Evolutionary conservation across 2,888 invertebrate species (phyloP), one percentile per base, ranked within the genome.

Genomic region (Dasysyrphus albostriatus): DNA sequence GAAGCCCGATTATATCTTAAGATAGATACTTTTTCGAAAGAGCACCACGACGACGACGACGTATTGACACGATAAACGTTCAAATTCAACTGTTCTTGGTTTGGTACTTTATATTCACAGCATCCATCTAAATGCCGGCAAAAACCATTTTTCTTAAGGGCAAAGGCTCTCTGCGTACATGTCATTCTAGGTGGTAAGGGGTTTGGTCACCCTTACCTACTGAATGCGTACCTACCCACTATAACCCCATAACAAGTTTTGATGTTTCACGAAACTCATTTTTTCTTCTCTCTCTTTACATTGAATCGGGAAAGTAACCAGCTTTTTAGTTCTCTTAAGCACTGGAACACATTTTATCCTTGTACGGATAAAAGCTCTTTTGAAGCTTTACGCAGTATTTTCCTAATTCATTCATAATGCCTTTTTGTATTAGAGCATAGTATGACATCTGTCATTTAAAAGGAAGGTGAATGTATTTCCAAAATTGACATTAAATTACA

Each of bases 61-160:
- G 80, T 80, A 54, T 59, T 51, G 75, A 76, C 75, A 37, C 70
- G 84, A 67, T 72, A 72, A 70, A 76, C 65, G 80, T 72, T 51
- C 19, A 80, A 84, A 72, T 80, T 76, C 72, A 74, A 84, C 84
- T 84, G 84, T 59, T 76, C 70, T 83, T 56, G 47, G 37, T 34
- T 63, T 56, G 16, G 39, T 70, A 75, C 65, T 67, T 54, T 16
- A 47, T 56, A 69, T 49, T 47, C 67, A 44, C 70, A 76, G 75
- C 84, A 84, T 84, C 84, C 80, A 75, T 51, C 39, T n/a, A 54
- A 44, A 72, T 72, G 59, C 84, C 84, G 84, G 80, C 59, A 76
- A 51, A 67, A 29, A 69, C 14, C 14, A 24, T 74, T 65, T 39
- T 58, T 67, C 19, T 51, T 47, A 69, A 75, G 74, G 67, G 51